These are phyloP conservation scores for Enteromius thamalakanensis DNA, from an alignment of 2,797 vertebrate genomes.

Conservation along the genomic window DNA sequence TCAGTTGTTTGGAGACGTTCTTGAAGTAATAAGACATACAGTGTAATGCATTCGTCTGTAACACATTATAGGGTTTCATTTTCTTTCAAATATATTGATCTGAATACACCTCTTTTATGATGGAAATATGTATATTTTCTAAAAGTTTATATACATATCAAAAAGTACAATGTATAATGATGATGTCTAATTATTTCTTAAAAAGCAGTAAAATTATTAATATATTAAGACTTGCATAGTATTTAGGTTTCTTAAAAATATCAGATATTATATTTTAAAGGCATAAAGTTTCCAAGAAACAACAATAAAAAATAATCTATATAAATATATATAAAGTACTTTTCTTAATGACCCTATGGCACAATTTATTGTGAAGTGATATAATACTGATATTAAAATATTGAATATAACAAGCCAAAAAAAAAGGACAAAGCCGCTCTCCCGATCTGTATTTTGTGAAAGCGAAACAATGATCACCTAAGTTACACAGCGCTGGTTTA, in stretches of 20 bases:
- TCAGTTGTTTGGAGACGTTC: not conserved
- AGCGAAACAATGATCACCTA: conserved; percentile 62
- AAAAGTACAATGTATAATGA: not conserved
- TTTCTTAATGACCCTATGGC: not conserved
- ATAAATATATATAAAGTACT: not conserved
- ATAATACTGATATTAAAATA: conserved; percentile 31
- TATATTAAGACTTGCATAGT: too few relatives aligned
- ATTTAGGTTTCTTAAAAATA: too few relatives aligned
- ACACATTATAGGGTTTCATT: conserved; percentile 4
- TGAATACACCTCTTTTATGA: not conserved
- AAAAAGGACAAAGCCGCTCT: conserved; percentile 45
- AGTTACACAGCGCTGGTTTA: conserved; percentile 67
- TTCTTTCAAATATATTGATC: not conserved
- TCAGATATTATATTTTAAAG: not conserved
- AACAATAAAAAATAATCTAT: too few relatives aligned
- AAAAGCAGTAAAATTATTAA: too few relatives aligned
- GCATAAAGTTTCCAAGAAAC: not conserved
- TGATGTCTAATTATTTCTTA: not conserved
- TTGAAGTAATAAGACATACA: not conserved
- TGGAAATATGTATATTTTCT: not conserved
- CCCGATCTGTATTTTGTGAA: conserved; percentile 46
- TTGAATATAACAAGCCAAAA: conserved; percentile 13
- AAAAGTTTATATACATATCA: not conserved
- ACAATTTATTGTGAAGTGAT: not conserved
- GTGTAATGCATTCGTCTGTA: not conserved